phyloP scores from a whole-genome alignment of 2,888 invertebrate species.

The Leptinotarsa juncta region DNA sequence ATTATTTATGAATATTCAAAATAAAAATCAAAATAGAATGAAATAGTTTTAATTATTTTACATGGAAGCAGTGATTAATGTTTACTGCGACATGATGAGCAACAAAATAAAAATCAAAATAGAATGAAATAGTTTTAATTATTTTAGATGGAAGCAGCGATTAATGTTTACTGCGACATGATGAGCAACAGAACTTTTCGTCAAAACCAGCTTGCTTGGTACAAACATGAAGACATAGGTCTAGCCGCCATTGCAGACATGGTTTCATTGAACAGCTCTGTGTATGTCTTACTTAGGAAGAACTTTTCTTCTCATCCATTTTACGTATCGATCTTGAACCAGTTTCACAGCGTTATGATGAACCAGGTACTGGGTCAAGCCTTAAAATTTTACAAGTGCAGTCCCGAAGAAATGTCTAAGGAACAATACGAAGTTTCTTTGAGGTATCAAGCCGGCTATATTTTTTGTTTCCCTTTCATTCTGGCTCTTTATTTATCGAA shows the following conservation, averaged over 20 bases:
- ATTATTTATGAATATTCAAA: no score
- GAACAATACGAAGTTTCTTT: constrained; percentile 83
- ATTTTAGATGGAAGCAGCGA: constrained; percentile 12
- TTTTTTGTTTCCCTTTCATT: constrained; percentile 91
- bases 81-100: constrained; percentile 25
- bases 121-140: background rate
- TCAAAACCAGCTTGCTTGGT: constrained; percentile 19
- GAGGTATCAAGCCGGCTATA: constrained; percentile 92
- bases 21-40: no score
- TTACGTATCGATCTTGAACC: constrained; percentile 81
- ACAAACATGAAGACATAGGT: constrained; percentile 4
- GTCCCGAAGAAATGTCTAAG: constrained; percentile 75
- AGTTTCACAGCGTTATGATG: constrained; percentile 80
- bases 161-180: constrained; percentile 20
- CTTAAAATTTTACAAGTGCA: constrained; percentile 79
- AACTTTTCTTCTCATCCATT: constrained; percentile 80
- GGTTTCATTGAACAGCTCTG: constrained; percentile 3
- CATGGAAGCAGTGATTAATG: constrained; percentile 1
- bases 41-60: background rate
- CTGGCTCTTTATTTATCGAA: constrained; percentile 88
- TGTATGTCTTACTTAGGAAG: constrained; percentile 20
- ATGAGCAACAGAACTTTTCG: constrained; percentile 22
- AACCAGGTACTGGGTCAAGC: constrained; percentile 85
- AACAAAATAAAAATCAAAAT: constrained; percentile 1
- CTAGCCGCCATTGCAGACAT: constrained; percentile 18